These are phyloP conservation scores for Natator depressus DNA, from an alignment of 2,113 vertebrate genomes.

Conservation along the genomic window DNA sequence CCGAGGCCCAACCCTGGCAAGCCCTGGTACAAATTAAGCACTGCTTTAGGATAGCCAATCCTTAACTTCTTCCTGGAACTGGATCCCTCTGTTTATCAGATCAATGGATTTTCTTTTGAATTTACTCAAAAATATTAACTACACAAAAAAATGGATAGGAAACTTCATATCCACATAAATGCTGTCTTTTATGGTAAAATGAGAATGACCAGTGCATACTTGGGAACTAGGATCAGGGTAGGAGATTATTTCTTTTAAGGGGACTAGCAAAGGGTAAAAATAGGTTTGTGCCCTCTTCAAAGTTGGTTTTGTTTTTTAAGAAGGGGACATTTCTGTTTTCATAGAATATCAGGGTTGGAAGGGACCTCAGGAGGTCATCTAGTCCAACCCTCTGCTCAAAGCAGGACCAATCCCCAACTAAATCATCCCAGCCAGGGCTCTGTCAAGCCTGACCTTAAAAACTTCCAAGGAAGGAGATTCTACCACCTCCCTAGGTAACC, in stretches of 20 bases:
- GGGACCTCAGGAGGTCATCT: too few species aligned
- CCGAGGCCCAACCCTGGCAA: too few species aligned
- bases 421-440: too few species aligned
- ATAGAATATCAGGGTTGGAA: too few species aligned
- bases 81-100: not conserved
- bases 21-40: not conserved
- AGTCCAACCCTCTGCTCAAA: too few species aligned
- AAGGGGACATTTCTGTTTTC: not conserved
- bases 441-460: too few species aligned
- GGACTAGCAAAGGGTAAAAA: not conserved
- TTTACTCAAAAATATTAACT: not conserved
- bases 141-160: not conserved
- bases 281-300: not conserved
- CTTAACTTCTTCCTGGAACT: not conserved
- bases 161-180: not conserved
- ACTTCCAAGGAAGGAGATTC: too few species aligned
- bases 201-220: not conserved
- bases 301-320: not conserved
- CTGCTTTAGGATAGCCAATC: not conserved
- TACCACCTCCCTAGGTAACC: too few species aligned
- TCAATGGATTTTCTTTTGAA: not conserved
- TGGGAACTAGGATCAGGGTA: not conserved
- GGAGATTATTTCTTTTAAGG: not conserved
- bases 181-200: not conserved
- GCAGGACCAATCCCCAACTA: too few species aligned